Evolutionary conservation across 2,113 vertebrate genomes (phyloP).

Genomic region (Numenius arquata): DNA sequence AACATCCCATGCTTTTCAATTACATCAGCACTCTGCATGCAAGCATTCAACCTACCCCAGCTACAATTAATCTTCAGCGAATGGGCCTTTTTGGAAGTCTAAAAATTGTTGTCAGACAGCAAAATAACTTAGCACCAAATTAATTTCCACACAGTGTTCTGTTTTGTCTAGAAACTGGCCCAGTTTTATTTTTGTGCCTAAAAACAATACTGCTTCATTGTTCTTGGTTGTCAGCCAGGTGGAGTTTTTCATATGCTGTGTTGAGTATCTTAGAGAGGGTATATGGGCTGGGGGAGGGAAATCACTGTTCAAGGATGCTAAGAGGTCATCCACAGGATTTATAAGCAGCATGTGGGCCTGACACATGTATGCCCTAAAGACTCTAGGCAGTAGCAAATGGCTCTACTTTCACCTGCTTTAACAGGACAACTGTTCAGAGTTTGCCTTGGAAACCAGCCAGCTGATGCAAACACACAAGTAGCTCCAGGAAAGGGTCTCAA

Average conservation of each 20-base stretch:
- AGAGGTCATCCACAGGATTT: conserved; percentile 65
- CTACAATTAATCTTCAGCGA: conserved; percentile 43
- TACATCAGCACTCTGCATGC: not conserved
- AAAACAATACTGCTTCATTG: conserved; percentile 69
- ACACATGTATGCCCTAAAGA: conserved; percentile 62
- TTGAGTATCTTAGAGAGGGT: conserved; percentile 1
- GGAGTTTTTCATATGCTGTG: conserved; percentile 51
- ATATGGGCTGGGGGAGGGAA: not conserved
- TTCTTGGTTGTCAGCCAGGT: conserved; percentile 73
- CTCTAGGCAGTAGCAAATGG: conserved; percentile 64
- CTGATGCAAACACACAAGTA: conserved; percentile 45
- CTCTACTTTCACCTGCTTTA: conserved; percentile 68
- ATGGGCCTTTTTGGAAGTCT: conserved; percentile 53
- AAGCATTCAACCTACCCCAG: not conserved
- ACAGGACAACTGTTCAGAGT: conserved; percentile 69
- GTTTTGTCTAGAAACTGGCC: conserved; percentile 70
- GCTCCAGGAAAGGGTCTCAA: conserved; percentile 33
- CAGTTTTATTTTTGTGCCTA: conserved; percentile 63
- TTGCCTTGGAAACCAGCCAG: conserved; percentile 68
- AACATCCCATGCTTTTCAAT: not conserved
- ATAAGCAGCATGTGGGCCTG: conserved; percentile 64
- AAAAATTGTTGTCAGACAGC: conserved; percentile 59
- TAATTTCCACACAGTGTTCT: conserved; percentile 62
- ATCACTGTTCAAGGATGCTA: conserved; percentile 49
- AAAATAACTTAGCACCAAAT: conserved; percentile 70